These are phyloP conservation scores for Condylura cristata DNA, from an alignment of 2,113 vertebrate species.

Conservation along the genomic window DNA sequence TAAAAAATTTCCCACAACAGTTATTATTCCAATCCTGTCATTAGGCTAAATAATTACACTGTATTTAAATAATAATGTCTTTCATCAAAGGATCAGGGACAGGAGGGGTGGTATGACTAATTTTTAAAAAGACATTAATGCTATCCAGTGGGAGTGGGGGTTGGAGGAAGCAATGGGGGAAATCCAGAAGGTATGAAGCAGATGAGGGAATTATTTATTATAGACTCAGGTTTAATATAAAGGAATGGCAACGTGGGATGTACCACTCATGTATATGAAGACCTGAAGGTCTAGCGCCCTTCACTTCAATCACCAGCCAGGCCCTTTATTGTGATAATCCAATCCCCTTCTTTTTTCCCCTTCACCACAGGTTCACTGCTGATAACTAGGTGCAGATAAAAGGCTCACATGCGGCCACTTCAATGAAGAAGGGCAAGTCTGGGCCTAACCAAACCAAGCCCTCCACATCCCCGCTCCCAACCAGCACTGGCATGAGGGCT, in stretches of 20 bases:
- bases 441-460: neutral
- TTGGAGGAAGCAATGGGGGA: neutral
- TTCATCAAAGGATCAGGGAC: conserved; percentile 54
- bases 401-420: neutral
- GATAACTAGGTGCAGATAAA: neutral
- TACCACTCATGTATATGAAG: neutral
- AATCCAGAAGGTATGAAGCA: neutral
- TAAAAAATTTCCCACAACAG: conserved; percentile 68
- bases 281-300: neutral
- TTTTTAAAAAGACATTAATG: conserved; percentile 37
- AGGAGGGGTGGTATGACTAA: neutral
- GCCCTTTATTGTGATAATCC: neutral
- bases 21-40: conserved; percentile 62
- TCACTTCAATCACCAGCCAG: neutral
- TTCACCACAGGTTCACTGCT: neutral
- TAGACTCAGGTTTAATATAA: neutral
- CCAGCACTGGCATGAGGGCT: neutral
- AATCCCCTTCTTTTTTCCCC: neutral
- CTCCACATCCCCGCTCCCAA: no score
- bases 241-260: neutral
- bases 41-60: conserved; percentile 68
- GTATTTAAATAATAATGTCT: conserved; percentile 59
- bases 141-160: neutral
- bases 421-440: neutral
- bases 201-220: neutral